These are phyloP conservation scores for Mastacembelus armatus DNA, from an alignment of 2,797 vertebrate genomes.

Conservation along the genomic window DNA sequence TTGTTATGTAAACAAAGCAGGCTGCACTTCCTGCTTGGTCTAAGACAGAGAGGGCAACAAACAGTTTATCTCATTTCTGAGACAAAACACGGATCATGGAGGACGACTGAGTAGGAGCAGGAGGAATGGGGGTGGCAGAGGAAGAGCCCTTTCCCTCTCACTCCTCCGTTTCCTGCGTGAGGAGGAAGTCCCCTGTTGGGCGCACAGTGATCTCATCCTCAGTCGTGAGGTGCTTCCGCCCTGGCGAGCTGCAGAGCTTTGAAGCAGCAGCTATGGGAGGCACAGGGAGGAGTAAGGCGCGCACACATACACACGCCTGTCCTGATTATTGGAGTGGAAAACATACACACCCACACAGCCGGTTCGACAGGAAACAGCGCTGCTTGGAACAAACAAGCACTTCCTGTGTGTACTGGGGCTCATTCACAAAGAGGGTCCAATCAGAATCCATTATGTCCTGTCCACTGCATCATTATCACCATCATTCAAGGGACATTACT, in stretches of 20 bases:
- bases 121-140: constrained; percentile 58
- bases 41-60: constrained; percentile 24
- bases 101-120: constrained; percentile 60
- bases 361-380: constrained; percentile 78
- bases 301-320: constrained; percentile 61
- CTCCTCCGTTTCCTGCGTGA: constrained; percentile 89
- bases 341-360: constrained; percentile 71
- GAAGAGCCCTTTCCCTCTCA: constrained; percentile 92
- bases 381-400: constrained; percentile 86
- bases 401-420: constrained; percentile 82
- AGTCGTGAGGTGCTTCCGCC: constrained; percentile 83
- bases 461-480: constrained; percentile 79
- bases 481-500: constrained; percentile 85
- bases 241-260: constrained; percentile 75
- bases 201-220: constrained; percentile 88
- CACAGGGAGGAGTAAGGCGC: constrained; percentile 72
- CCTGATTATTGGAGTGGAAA: constrained; percentile 86
- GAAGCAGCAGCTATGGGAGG: constrained; percentile 81
- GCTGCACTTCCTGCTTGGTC: constrained; percentile 71
- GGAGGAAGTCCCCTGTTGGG: constrained; percentile 85
- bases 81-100: constrained; percentile 79
- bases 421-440: constrained; percentile 82
- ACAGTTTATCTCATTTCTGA: constrained; percentile 66
- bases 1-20: constrained; percentile 78
- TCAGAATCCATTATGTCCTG: constrained; percentile 80